Base-by-base conservation (phyloP, 2,113 vertebrate species). In the Vidua chalybeata region DNA sequence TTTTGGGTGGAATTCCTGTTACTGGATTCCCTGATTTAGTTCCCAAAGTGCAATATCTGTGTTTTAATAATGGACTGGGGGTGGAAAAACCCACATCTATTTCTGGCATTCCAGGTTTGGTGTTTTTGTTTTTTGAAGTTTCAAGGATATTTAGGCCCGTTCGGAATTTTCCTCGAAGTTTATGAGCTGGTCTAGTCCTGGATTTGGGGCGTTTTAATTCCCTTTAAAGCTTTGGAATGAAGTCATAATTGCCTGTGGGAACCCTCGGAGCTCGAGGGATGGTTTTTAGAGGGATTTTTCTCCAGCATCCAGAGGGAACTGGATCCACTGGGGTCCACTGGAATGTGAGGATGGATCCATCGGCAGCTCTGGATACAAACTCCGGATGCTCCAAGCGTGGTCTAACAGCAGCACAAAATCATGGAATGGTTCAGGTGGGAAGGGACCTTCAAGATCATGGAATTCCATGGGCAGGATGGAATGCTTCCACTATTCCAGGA, bases 401-500 rank as follows among this genome's bases (percentile, higher is more conserved):
- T 49, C 49, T 43, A 30, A 10, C 1, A 23, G 43, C 3, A 13
- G 52, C 24, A 30, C 7, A 6, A 33, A 63, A 27, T 14, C 48
- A 3, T 22, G 58, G 81, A 73, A 39, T 39, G 39, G 17, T 54
- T 84, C 1, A 6, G 21, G 31, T 35, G 35, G 52, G 52, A 59
- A 59, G 16, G 43, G 35, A 30, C 43, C 15, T 26, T 16, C 6
- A 43, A 18, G 20, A 30, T 35, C 31, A 3, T 3, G 35, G 35
- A 51, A 76, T 76, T 59, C 52, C 45, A 15, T 8, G 26, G 43
- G 20, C 30, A 21, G 30, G 16, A 18, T 54, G 52, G 43, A 58
- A 10, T 7, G 0, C 3, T 75, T 7, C 13, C 3, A 0, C 24
- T 4, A 9, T 51, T 21, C 51, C 52, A 21, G 13, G 4, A 0